Conservation (phyloP, 2,888 invertebrate genomes). For the Macropis europaea region DNA sequence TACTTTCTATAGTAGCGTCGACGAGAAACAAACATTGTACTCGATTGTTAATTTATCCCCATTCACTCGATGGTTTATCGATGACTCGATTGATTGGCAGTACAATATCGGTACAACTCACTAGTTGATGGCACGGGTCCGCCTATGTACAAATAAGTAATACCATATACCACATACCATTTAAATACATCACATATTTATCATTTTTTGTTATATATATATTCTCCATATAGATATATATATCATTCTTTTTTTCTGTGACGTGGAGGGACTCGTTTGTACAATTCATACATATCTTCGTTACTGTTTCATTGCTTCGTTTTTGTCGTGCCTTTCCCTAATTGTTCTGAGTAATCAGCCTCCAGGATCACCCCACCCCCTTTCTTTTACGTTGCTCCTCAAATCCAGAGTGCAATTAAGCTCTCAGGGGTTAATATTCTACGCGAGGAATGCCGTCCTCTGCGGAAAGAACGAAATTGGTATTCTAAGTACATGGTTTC, state of each 20-base stretch:
- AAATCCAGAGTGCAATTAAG: slow-evolving; percentile 51
- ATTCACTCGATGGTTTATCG: slow-evolving; percentile 52
- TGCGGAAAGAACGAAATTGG: neutral
- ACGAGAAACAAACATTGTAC: slow-evolving; percentile 37
- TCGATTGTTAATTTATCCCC: slow-evolving; percentile 36
- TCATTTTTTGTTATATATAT: slow-evolving; percentile 74
- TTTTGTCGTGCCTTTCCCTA: slow-evolving; percentile 55
- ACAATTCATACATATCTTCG: slow-evolving; percentile 79
- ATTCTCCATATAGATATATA: slow-evolving; percentile 65
- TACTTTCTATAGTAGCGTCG: no score
- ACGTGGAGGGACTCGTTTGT: slow-evolving; percentile 80
- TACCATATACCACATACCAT: slow-evolving; percentile 79
- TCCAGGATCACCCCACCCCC: slow-evolving; percentile 66
- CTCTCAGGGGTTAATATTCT: no score
- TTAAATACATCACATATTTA: slow-evolving; percentile 80
- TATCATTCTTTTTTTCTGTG: slow-evolving; percentile 71
- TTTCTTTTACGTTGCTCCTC: slow-evolving; percentile 20
- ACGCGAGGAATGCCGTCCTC: no score
- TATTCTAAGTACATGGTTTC: slow-evolving; percentile 7
- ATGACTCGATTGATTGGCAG: slow-evolving; percentile 59
- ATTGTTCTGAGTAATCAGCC: slow-evolving; percentile 69
- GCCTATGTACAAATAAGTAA: slow-evolving; percentile 79
- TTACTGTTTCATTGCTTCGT: slow-evolving; percentile 69
- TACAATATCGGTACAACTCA: slow-evolving; percentile 79
- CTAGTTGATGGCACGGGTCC: slow-evolving; percentile 79